A percentile compares a stretch with the other conserved stretches of the same genome.
phyloP scores from a whole-genome alignment of 2,113 vertebrate genomes.

The Speoplatyrhinus poulsoni region DNA sequence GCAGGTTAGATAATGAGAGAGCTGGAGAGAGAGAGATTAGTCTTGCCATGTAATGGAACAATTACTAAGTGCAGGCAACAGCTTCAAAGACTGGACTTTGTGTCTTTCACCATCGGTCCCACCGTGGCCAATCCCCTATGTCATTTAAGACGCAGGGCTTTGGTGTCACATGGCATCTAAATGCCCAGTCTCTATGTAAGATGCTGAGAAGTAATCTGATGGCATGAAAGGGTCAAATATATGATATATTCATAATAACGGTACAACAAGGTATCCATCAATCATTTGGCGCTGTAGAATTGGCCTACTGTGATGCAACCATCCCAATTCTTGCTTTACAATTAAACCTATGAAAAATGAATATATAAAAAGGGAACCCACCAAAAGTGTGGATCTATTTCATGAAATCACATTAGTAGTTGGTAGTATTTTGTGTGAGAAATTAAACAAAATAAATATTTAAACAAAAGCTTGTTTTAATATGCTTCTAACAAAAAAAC shows the following conservation, averaged over 20 bases:
- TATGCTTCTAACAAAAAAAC: too few relatives aligned
- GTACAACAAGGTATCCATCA: too few relatives aligned
- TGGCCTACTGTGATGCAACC: too few relatives aligned
- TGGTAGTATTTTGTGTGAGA: too few relatives aligned
- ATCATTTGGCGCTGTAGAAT: too few relatives aligned
- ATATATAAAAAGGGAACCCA: too few relatives aligned
- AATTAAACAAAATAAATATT: too few relatives aligned
- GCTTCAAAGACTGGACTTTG: slow-evolving; percentile 8
- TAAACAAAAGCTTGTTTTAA: too few relatives aligned
- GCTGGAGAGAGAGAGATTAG: slow-evolving; percentile 16
- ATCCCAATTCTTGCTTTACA: too few relatives aligned
- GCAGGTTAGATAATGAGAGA: slow-evolving; percentile 24
- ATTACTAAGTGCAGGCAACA: slow-evolving; percentile 38
- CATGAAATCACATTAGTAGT: too few relatives aligned
- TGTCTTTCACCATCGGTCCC: background rate
- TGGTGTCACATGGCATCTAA: slow-evolving; percentile 15
- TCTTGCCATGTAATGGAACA: slow-evolving; percentile 46
- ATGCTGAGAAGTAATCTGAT: slow-evolving; percentile 20
- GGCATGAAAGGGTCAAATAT: slow-evolving; percentile 13
- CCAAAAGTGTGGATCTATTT: too few relatives aligned
- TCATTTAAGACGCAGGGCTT: slow-evolving; percentile 36
- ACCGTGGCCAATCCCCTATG: background rate
- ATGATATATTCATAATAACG: slow-evolving; percentile 8
- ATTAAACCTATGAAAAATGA: too few relatives aligned
- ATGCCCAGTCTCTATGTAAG: slow-evolving; percentile 27